phyloP scores from a whole-genome alignment of 2,888 invertebrate genomes.

The Caenorhabditis parvicauda region DNA sequence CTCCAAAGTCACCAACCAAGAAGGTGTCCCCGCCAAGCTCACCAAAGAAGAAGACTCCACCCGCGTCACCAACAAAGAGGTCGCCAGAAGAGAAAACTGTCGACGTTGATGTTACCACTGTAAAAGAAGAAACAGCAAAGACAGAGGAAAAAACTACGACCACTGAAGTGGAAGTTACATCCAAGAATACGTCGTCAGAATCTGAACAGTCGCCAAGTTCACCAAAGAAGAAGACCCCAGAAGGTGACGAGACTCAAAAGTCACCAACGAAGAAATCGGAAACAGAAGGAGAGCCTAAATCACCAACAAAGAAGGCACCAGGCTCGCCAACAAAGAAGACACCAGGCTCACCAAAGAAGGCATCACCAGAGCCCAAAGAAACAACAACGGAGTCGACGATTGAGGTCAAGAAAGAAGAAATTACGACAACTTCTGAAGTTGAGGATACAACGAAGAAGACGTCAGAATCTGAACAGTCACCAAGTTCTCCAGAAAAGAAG shows the following conservation, averaged over 20 bases:
- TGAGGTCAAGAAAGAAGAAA: neutral
- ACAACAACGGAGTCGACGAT: neutral
- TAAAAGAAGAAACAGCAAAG: no score
- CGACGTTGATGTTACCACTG: no score
- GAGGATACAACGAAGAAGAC: conserved; percentile 4
- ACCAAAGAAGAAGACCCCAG: conserved; percentile 3
- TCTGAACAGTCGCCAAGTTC: neutral
- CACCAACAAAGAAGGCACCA: conserved; percentile 6
- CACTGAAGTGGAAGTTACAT: neutral
- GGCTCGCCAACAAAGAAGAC: conserved; percentile 4
- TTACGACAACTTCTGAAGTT: neutral
- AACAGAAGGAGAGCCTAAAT: conserved; percentile 2
- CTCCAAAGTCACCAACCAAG: conserved; percentile 12
- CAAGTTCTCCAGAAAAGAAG: conserved; percentile 1
- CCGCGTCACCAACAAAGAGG: neutral
- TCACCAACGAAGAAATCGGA: conserved; percentile 19
- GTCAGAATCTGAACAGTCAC: neutral
- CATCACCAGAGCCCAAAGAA: conserved; percentile 1
- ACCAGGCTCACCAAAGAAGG: conserved; percentile 5
- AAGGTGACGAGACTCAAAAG: neutral
- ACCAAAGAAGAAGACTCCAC: conserved; percentile 2
- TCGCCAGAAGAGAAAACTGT: neutral
- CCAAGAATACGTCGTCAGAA: conserved; percentile 6
- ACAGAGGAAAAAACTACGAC: neutral
- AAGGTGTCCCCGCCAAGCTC: conserved; percentile 14